A percentile compares a stretch with the other conserved stretches of the same genome.
Conservation (phyloP, 2,113 vertebrate species). For the Gallinago media region DNA sequence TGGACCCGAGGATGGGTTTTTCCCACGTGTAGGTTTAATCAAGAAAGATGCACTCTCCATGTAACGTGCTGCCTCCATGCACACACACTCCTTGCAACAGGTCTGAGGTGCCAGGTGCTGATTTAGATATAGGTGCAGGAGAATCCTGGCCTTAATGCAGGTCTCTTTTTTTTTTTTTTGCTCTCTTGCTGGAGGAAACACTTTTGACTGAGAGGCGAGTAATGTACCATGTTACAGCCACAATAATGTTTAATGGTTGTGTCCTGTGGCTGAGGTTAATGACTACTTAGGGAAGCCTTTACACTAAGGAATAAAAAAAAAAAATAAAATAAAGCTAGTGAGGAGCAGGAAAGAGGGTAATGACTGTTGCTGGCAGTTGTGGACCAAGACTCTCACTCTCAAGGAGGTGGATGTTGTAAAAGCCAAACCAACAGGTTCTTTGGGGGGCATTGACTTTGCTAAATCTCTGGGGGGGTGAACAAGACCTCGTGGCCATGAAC, state of each 20-base stretch:
- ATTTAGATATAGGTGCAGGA: not conserved
- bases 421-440: not conserved
- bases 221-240: slow-evolving; percentile 58
- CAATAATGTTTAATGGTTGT: slow-evolving; percentile 56
- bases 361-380: not conserved
- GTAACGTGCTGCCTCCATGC: not conserved
- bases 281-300: slow-evolving; percentile 40
- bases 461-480: not conserved
- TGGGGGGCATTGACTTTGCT: not conserved
- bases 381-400: not conserved
- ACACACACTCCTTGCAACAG: not conserved
- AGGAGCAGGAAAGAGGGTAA: not conserved
- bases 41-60: not conserved
- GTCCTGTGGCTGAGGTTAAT: slow-evolving; percentile 59
- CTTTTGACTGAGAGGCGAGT: not conserved
- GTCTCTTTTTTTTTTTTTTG: not conserved
- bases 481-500: accelerated
- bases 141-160: slow-evolving; percentile 11
- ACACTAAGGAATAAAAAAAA: not conserved
- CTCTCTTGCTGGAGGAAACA: not conserved
- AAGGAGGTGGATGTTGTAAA: not conserved
- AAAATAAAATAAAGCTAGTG: not conserved
- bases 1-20: not conserved
- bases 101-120: not conserved
- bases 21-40: not conserved